phyloP scores from a whole-genome alignment of 2,888 invertebrate genomes.

The Neoaliturus tenellus region DNA sequence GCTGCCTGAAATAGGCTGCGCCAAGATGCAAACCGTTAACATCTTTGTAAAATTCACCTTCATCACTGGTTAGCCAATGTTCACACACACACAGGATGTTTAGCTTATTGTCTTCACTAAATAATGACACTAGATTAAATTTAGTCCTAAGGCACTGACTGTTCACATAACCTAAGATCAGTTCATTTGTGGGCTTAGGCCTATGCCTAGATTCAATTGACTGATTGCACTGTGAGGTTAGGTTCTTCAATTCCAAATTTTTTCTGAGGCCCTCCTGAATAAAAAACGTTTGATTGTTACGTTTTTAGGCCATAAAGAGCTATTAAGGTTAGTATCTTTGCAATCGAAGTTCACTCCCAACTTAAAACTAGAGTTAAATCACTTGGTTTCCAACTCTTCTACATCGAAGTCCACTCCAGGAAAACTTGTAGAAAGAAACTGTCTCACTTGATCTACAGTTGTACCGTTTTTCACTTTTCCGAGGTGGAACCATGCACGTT shows the following conservation, averaged over 20 bases:
- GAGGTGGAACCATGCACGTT: neutral
- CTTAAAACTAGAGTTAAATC: neutral
- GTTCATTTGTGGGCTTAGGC: neutral
- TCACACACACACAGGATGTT: neutral
- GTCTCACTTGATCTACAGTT: neutral
- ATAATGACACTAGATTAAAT: neutral
- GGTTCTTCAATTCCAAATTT: neutral
- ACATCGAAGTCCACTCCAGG: neutral
- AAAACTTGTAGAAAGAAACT: neutral
- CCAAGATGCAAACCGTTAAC: neutral
- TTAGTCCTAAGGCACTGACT: neutral
- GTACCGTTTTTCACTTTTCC: neutral
- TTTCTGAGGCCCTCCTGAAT: slow-evolving; percentile 9
- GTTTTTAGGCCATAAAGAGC: slow-evolving; percentile 6
- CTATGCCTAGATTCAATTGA: neutral
- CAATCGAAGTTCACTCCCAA: neutral
- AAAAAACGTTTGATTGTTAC: neutral
- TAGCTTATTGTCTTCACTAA: neutral
- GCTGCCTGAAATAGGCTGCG: neutral
- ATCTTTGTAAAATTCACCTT: neutral
- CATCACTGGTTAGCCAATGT: neutral
- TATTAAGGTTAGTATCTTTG: neutral
- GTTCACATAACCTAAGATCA: neutral
- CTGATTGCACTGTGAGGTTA: neutral
- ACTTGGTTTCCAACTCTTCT: neutral